Evolutionary conservation across 2,113 vertebrate species (phyloP).

Genomic region (Lucifuga dentata): DNA sequence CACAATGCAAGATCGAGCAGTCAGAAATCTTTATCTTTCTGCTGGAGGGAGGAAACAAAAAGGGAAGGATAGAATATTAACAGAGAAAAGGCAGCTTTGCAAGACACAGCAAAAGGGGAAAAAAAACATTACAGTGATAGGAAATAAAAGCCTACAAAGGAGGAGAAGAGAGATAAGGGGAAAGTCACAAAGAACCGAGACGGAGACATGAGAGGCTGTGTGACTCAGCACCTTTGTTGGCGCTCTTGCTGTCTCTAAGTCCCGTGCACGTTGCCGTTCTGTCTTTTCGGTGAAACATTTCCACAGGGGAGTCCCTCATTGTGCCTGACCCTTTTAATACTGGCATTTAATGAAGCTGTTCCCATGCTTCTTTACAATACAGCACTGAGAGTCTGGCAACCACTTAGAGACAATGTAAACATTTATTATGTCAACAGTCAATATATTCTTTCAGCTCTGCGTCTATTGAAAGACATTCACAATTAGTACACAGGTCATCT

Average conservation of each 20-base stretch:
- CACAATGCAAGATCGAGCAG: constrained; percentile 10
- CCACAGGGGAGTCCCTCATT: constrained; percentile 45
- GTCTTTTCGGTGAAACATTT: constrained; percentile 18
- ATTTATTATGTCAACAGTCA: constrained; percentile 31
- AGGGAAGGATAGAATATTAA: constrained; percentile 33
- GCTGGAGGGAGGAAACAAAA: constrained; percentile 34
- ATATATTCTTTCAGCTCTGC: constrained; percentile 31
- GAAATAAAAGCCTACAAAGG: constrained; percentile 41
- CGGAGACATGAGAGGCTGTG: constrained; percentile 37
- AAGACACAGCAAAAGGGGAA: constrained; percentile 10
- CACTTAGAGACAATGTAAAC: constrained; percentile 46
- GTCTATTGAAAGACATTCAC: constrained; percentile 53
- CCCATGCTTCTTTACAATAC: constrained; percentile 57
- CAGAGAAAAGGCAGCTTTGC: constrained; percentile 23
- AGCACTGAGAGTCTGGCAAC: constrained; percentile 5
- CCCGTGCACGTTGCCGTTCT: constrained; percentile 32
- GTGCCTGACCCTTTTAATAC: constrained; percentile 51
- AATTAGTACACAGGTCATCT: constrained; percentile 1
- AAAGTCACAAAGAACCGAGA: constrained; percentile 28
- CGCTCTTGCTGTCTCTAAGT: not conserved
- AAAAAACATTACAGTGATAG: constrained; percentile 37
- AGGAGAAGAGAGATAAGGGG: constrained; percentile 57
- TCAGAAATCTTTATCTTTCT: constrained; percentile 35
- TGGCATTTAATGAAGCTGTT: constrained; percentile 53
- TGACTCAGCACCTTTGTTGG: constrained; percentile 67